Evolutionary conservation across 35 echinoderm and acorn worm species (phyloP).

Genomic region (Hemicentrotus pulcherrimus): DNA sequence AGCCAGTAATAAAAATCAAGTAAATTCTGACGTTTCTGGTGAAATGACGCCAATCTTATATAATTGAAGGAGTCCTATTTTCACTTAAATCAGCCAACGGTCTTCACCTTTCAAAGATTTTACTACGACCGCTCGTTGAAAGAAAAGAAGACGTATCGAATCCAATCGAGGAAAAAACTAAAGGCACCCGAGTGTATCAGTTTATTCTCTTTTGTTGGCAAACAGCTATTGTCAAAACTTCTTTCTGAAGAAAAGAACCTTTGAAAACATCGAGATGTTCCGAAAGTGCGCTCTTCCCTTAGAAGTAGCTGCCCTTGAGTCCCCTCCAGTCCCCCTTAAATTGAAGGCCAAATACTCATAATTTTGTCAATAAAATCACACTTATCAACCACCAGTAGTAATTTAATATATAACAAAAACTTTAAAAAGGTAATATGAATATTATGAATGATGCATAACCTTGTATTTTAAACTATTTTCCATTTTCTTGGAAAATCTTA

Average conservation of each 20-base stretch:
- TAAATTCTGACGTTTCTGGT: no score
- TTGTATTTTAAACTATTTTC: background rate
- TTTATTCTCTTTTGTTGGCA: constrained; percentile 36
- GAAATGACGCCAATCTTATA: background rate
- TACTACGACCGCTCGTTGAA: background rate
- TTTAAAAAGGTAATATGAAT: background rate
- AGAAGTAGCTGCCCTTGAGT: background rate
- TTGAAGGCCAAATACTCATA: background rate
- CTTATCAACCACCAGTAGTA: background rate
- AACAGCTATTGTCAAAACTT: constrained; percentile 29
- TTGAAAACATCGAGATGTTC: background rate
- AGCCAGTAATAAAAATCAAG: no score
- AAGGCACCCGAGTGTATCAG: constrained; percentile 35
- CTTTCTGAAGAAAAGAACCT: background rate
- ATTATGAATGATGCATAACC: background rate
- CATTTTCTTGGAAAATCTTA: background rate
- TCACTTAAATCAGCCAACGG: background rate
- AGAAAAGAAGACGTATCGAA: background rate
- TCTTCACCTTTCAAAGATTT: background rate
- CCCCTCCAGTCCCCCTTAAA: background rate
- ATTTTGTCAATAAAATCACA: background rate
- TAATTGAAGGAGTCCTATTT: background rate
- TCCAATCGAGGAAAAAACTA: constrained; percentile 29
- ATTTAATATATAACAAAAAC: background rate
- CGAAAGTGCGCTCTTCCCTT: background rate